phyloP scores from a whole-genome alignment of 2,888 invertebrate species.

The Escarpia spicata region DNA sequence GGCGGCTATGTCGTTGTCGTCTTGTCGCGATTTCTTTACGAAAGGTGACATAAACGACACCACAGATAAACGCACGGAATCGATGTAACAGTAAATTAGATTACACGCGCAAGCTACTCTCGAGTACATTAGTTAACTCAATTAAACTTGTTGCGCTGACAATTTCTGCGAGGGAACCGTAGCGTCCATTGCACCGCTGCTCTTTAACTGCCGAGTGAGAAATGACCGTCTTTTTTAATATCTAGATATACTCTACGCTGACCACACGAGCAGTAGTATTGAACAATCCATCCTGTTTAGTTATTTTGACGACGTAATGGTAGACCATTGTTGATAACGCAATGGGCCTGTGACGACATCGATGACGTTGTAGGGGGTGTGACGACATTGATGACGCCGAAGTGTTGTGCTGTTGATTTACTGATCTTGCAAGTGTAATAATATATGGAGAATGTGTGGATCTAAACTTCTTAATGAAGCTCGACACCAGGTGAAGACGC shows the following conservation, averaged over 20 bases:
- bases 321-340: background rate
- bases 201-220: background rate
- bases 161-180: background rate
- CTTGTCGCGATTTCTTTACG: background rate
- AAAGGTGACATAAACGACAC: constrained; percentile 16
- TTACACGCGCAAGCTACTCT: constrained; percentile 1
- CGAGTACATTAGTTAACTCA: constrained; percentile 16
- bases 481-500: background rate
- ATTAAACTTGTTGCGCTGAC: constrained; percentile 5
- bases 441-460: too few relatives aligned
- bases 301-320: background rate
- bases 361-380: background rate
- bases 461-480: background rate
- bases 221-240: background rate
- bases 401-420: background rate
- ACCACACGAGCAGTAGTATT: background rate
- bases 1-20: background rate
- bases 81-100: constrained; percentile 11
- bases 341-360: background rate
- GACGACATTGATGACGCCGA: background rate
- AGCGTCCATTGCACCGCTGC: background rate
- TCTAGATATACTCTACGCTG: background rate
- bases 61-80: background rate
- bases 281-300: background rate
- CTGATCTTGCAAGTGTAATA: background rate